Evolutionary conservation across 2,888 invertebrate genomes (phyloP).

Genomic region (Mamestra brassicae): DNA sequence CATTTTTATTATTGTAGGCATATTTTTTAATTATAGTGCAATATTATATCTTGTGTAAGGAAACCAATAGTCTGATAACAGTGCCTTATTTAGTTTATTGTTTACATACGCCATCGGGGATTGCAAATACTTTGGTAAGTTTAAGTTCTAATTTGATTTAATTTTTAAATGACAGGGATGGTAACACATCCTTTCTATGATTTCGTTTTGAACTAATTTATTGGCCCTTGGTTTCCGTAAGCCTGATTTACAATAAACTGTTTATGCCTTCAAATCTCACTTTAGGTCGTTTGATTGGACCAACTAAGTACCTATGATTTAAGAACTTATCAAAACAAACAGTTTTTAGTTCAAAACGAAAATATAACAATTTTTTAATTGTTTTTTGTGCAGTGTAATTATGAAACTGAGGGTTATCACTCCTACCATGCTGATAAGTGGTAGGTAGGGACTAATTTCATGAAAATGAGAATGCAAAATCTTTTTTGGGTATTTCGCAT

Average conservation of each 20-base stretch:
- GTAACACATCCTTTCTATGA: not conserved
- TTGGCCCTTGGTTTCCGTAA: not conserved
- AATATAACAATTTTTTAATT: too few species aligned
- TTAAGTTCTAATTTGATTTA: not conserved
- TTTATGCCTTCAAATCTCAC: not conserved
- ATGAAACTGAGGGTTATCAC: too few species aligned
- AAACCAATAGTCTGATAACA: constrained; percentile 76
- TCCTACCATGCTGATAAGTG: too few species aligned
- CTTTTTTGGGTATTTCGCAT: too few species aligned
- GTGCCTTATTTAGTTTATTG: constrained; percentile 70
- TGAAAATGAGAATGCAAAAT: too few species aligned
- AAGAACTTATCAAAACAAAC: not conserved
- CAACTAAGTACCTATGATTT: not conserved
- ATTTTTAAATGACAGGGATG: not conserved
- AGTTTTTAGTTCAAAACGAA: too few species aligned
- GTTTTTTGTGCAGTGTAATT: too few species aligned
- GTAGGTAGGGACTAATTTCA: too few species aligned
- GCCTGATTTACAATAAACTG: not conserved
- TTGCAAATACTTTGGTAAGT: constrained; percentile 57
- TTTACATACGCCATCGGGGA: constrained; percentile 34
- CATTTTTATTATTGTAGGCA: not conserved
- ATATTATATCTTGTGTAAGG: constrained; percentile 62
- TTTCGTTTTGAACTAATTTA: not conserved
- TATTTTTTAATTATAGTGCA: constrained; percentile 52
- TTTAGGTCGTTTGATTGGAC: too few species aligned